Percentiles rank a stretch among this genome's conserved stretches.
Conservation (phyloP, 2,888 invertebrate species). For the Plusia festucae region DNA sequence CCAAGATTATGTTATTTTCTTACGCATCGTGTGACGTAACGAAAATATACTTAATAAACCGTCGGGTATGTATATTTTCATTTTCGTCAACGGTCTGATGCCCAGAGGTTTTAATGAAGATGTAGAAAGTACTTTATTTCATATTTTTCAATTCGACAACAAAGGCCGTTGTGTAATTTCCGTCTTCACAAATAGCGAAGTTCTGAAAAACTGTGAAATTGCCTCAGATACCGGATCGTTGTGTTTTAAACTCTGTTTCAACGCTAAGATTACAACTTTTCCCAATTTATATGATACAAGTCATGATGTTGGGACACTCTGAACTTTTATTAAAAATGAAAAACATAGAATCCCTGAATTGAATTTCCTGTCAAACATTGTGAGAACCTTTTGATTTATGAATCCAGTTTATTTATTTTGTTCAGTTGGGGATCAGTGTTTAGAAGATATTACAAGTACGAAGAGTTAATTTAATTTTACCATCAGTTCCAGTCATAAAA, state of each 20-base stretch:
- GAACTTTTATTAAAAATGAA: conserved; percentile 29
- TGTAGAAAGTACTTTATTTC: conserved; percentile 55
- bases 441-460: conserved; percentile 17
- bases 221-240: conserved; percentile 41
- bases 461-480: conserved; percentile 24
- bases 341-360: conserved; percentile 12
- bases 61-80: conserved; percentile 64
- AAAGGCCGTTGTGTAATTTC: conserved; percentile 49
- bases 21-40: conserved; percentile 58
- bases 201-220: conserved; percentile 45
- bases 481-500: conserved; percentile 36
- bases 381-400: conserved; percentile 19
- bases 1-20: conserved; percentile 68
- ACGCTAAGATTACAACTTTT: conserved; percentile 21
- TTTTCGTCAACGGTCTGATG: conserved; percentile 56
- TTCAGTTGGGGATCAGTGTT: conserved; percentile 1
- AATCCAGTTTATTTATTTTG: conserved; percentile 23
- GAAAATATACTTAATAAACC: conserved; percentile 74
- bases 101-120: conserved; percentile 60
- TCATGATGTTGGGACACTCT: conserved; percentile 14
- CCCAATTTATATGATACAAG: conserved; percentile 16
- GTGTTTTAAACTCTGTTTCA: conserved; percentile 45
- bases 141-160: conserved; percentile 48
- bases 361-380: conserved; percentile 17
- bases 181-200: conserved; percentile 60